phyloP scores from a whole-genome alignment of 2,888 invertebrate genomes.

The Chymomyza caudatula region DNA sequence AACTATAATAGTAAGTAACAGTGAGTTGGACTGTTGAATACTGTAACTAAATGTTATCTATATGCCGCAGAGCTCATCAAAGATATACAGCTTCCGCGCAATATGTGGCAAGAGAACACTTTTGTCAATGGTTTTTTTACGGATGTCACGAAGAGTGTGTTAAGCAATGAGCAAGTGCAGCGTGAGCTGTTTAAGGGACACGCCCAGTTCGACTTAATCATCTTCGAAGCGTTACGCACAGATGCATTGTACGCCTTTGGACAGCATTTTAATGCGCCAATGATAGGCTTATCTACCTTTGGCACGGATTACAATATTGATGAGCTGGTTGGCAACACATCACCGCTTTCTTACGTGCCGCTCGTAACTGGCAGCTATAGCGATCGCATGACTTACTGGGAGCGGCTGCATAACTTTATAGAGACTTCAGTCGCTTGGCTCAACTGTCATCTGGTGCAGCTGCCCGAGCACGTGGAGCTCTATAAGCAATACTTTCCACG shows the following conservation, averaged over 20 bases:
- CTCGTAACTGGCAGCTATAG: slow-evolving; percentile 48
- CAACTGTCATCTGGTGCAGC: slow-evolving; percentile 46
- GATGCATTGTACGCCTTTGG: slow-evolving; percentile 75
- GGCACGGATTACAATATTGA: slow-evolving; percentile 68
- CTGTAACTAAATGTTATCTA: background rate
- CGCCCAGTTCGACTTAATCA: slow-evolving; percentile 71
- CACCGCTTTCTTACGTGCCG: slow-evolving; percentile 62
- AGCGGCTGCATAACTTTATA: slow-evolving; percentile 72
- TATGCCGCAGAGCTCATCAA: slow-evolving; percentile 35
- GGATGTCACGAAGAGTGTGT: slow-evolving; percentile 22
- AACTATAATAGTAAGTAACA: slow-evolving; percentile 42
- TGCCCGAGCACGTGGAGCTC: slow-evolving; percentile 52
- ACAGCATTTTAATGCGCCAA: slow-evolving; percentile 69
- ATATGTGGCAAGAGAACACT: slow-evolving; percentile 44
- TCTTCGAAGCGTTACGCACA: slow-evolving; percentile 68
- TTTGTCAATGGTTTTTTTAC: slow-evolving; percentile 34
- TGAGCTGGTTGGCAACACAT: slow-evolving; percentile 67
- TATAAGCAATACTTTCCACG: slow-evolving; percentile 56
- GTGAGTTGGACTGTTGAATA: too few species aligned
- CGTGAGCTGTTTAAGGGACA: slow-evolving; percentile 62
- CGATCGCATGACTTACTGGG: slow-evolving; percentile 73
- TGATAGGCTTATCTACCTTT: slow-evolving; percentile 66
- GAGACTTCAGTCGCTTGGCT: slow-evolving; percentile 50
- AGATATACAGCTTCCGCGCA: background rate
- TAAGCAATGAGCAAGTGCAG: slow-evolving; percentile 49